Percentiles rank a stretch among this genome's conserved stretches.
Conservation (phyloP, 2,113 vertebrate species). For the Leptobrachium ailaonicum region DNA sequence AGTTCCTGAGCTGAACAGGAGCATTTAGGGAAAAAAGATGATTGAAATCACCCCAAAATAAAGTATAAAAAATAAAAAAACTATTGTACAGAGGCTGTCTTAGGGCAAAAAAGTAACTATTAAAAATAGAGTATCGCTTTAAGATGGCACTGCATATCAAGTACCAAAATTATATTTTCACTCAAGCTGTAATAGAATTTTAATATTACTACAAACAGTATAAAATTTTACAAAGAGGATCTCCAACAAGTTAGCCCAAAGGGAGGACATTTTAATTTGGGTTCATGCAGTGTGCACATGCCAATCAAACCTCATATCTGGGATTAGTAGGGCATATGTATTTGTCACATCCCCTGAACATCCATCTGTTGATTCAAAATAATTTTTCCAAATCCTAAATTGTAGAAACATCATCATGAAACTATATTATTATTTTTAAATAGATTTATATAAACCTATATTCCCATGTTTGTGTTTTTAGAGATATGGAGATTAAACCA, state of each 20-base stretch:
- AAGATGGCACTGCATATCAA: not conserved
- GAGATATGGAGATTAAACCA: no score
- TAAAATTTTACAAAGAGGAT: not conserved
- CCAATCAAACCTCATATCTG: slow-evolving; percentile 37
- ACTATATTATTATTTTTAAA: not conserved
- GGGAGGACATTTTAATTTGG: slow-evolving; percentile 42
- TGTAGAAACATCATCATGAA: slow-evolving; percentile 1
- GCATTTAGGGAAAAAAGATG: no score
- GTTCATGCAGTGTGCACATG: slow-evolving; percentile 39
- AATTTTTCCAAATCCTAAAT: slow-evolving; percentile 12
- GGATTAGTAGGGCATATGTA: slow-evolving; percentile 18
- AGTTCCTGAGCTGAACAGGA: no score
- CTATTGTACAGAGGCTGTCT: no score
- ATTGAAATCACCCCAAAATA: no score
- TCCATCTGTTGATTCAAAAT: slow-evolving; percentile 40
- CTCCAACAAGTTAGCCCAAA: slow-evolving; percentile 28
- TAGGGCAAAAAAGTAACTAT: not conserved
- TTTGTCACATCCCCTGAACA: slow-evolving; percentile 36
- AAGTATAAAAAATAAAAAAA: no score
- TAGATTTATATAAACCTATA: no score
- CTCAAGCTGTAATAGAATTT: not conserved
- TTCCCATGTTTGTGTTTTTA: no score
- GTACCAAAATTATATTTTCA: slow-evolving; percentile 6
- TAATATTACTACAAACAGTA: not conserved
- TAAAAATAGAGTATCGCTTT: not conserved